A percentile compares a stretch with the other conserved stretches of the same genome.
Evolutionary conservation across 2,113 vertebrate species (phyloP).

Genomic region (Xiphophorus maculatus): DNA sequence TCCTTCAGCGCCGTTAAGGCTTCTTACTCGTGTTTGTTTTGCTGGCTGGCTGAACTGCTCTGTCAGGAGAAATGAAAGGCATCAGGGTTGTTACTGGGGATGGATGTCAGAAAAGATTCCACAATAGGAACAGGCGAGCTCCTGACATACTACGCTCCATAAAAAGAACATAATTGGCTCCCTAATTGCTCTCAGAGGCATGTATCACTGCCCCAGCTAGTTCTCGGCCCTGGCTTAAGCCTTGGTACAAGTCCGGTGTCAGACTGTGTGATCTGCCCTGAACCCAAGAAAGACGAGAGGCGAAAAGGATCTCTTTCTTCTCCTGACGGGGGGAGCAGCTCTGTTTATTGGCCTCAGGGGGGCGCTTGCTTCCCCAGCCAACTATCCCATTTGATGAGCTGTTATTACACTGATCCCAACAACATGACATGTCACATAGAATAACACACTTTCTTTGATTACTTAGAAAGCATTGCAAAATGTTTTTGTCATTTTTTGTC

Average conservation of each 20-base stretch:
- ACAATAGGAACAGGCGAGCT: slow-evolving; percentile 32
- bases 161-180: slow-evolving; percentile 64
- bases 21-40: slow-evolving; percentile 32
- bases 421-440: too few species aligned
- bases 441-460: too few species aligned
- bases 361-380: slow-evolving; percentile 6
- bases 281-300: slow-evolving; percentile 18
- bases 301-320: slow-evolving; percentile 2
- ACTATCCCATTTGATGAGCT: too few species aligned
- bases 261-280: slow-evolving; percentile 38
- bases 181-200: slow-evolving; percentile 64
- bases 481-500: too few species aligned
- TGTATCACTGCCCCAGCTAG: slow-evolving; percentile 27
- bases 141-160: slow-evolving; percentile 46
- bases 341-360: slow-evolving; percentile 39
- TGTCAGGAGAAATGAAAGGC: slow-evolving; percentile 24
- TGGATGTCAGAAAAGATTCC: slow-evolving; percentile 45
- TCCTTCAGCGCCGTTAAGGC: neutral
- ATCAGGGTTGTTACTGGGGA: slow-evolving; percentile 36
- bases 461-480: too few species aligned
- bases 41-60: slow-evolving; percentile 17
- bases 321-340: slow-evolving; percentile 22
- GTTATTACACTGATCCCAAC: too few species aligned
- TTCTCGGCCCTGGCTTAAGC: slow-evolving; percentile 27
- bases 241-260: slow-evolving; percentile 41